Base-by-base conservation (phyloP, 2,888 invertebrate species). In the Microdon myrmicae region DNA sequence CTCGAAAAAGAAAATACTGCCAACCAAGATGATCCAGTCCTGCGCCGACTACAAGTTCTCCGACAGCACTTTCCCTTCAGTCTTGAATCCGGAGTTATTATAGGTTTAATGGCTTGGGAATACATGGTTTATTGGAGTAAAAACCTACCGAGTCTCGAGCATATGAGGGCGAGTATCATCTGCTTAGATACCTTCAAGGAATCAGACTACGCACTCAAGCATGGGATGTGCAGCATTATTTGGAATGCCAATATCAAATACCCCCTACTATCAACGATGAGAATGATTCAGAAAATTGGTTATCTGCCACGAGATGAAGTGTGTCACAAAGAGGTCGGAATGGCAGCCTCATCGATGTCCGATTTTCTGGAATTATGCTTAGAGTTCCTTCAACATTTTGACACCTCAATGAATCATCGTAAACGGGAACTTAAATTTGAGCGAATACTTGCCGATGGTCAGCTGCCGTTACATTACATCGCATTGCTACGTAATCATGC, bases 21-120 rank as follows among this genome's bases (percentile, higher is more conserved):
- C n/a, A 45, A 61, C 20, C 31, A 66, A 53, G 48, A 35, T 4
- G 72, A 78, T 60, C 81, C 81, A 17, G 82, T 88, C 38, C 83
- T 87, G 48, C 84, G 86, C 68, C 84, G 87, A 74, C 73, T 90
- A 2, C 83, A 84, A 16, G 77, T 89, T 14, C 77, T 92, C 51
- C 86, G 87, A 37, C 83, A 84, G 31, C 90, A 92, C 73, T 96
- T 96, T 75, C 96, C 96, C 0, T 87, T 91, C 69, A 95, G 94
- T 76, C 83, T 94, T 44, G 86, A 89, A 48, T 85, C 89, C 0
- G 89, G 90, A 71, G 86, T 89, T 25, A 81, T 96, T 26, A 82
- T 95, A 37, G 87, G 90, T 8, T 93, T 95, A 75, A 88, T 95
- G 84, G 87, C 89, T 68, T 96, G 96, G 96, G 95, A 96, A 77